These are phyloP conservation scores for Loris lydekkerianus DNA, from an alignment of 2,797 vertebrate species.

Conservation along the genomic window DNA sequence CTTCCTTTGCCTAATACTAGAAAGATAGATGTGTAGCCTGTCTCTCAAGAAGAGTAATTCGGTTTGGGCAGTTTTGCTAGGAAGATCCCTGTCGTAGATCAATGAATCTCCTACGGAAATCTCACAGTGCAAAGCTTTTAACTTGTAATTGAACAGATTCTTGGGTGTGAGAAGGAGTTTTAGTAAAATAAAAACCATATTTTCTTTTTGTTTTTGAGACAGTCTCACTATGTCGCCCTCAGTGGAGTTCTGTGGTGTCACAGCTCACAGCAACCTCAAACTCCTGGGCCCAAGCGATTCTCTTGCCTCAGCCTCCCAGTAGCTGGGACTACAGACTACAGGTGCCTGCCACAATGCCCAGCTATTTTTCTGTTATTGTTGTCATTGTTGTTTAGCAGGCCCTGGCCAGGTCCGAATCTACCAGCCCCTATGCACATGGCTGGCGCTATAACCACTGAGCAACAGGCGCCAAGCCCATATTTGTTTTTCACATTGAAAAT, in stretches of 20 bases:
- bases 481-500: slow-evolving; percentile 71
- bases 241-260: no score
- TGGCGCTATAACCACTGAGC: no score
- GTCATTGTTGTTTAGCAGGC: no score
- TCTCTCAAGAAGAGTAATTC: slow-evolving; percentile 43
- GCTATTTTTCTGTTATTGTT: no score
- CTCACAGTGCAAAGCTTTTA: background rate
- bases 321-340: no score
- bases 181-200: slow-evolving; percentile 66
- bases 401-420: no score
- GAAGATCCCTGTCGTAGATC: background rate
- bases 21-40: background rate
- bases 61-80: background rate
- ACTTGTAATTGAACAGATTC: background rate
- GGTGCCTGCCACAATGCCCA: no score
- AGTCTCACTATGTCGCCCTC: no score
- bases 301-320: no score
- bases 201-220: slow-evolving; percentile 59
- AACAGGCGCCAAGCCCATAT: background rate
- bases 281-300: no score
- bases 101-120: slow-evolving; percentile 35
- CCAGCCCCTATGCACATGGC: no score
- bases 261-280: no score
- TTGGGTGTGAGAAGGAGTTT: slow-evolving; percentile 55
- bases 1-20: background rate